Conservation (phyloP, 2,888 invertebrate genomes). For the Dermolepida albohirtum region DNA sequence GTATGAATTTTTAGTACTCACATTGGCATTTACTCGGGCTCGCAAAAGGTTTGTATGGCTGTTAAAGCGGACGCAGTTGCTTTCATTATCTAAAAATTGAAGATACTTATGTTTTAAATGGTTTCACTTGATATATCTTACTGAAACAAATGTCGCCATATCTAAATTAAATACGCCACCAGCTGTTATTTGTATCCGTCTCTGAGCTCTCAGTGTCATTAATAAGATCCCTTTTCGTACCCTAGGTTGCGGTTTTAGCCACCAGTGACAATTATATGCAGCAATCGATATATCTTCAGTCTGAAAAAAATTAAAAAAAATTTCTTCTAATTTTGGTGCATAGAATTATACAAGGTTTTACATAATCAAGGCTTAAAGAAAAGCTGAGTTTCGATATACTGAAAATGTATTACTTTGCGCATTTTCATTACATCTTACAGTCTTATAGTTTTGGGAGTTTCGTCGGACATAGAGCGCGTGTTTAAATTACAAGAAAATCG, state of each 20-base stretch:
- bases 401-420: no score
- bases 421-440: no score
- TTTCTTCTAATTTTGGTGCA: no score
- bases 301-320: background rate
- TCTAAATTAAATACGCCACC: slow-evolving; percentile 4
- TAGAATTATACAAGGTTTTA: no score
- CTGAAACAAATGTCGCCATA: slow-evolving; percentile 14
- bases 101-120: background rate
- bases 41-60: background rate
- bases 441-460: no score
- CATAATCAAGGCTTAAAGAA: no score
- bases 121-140: background rate
- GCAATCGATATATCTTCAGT: background rate
- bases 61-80: slow-evolving; percentile 7
- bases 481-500: no score
- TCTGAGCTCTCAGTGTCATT: background rate
- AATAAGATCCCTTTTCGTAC: background rate
- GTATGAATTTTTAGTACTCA: no score
- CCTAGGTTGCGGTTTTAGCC: background rate
- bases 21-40: no score
- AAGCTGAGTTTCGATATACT: no score
- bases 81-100: slow-evolving; percentile 2
- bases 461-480: no score
- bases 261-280: background rate
- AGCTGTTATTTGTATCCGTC: background rate